phyloP scores from a whole-genome alignment of 2,113 vertebrate species.

The Haemorhous mexicanus region DNA sequence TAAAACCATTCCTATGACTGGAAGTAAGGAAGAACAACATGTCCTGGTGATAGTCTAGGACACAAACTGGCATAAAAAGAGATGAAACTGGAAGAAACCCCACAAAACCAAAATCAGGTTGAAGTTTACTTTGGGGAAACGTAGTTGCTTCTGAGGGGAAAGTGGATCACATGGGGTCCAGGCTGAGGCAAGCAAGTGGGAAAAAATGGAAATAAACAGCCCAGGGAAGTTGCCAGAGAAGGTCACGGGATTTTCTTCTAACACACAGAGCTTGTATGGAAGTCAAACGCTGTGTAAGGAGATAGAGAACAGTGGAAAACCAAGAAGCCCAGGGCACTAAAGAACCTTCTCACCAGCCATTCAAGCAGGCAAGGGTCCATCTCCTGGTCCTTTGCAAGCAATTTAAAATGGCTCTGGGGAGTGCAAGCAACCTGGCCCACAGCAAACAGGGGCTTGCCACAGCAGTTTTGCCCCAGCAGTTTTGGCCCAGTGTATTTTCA shows the following conservation, averaged over 20 bases:
- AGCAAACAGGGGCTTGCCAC: not conserved
- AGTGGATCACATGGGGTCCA: not conserved
- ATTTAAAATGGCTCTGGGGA: not conserved
- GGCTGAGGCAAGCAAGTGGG: not conserved
- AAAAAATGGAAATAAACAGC: not conserved
- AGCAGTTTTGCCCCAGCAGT: not conserved
- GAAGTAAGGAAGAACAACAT: not conserved
- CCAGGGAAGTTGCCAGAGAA: not conserved
- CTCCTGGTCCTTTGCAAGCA: not conserved
- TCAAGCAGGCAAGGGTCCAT: fast-evolving
- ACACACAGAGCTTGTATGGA: not conserved
- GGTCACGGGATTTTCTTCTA: not conserved
- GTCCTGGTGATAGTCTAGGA: not conserved
- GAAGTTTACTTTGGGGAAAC: not conserved
- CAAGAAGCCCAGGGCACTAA: not conserved
- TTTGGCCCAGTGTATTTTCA: not conserved
- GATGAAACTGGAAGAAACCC: not conserved
- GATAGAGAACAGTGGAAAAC: conserved; percentile 7
- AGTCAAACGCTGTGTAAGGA: not conserved
- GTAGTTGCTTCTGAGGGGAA: not conserved
- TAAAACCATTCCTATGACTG: not conserved
- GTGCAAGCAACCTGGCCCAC: fast-evolving
- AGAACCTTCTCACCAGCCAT: not conserved
- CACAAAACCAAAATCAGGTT: not conserved
- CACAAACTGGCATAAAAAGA: not conserved